Percentiles rank a stretch among this genome's conserved stretches.
Evolutionary conservation across 2,888 invertebrate genomes (phyloP).

Genomic region (Steinernema scapterisci): DNA sequence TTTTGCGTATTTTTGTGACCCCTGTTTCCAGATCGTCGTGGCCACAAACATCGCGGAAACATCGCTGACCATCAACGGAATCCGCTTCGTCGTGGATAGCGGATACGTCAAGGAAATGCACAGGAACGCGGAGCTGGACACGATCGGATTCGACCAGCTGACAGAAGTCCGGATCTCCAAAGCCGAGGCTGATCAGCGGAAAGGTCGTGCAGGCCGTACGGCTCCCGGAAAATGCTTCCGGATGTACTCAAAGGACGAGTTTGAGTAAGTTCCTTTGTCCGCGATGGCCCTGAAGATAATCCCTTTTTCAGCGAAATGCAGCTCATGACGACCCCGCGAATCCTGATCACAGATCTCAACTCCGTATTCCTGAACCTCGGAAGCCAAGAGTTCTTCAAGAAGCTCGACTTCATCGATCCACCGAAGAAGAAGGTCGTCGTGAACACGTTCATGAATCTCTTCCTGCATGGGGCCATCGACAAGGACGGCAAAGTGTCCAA

Average conservation of each 20-base stretch:
- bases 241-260: not conserved
- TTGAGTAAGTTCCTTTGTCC: not conserved
- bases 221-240: constrained; percentile 10
- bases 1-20: not conserved
- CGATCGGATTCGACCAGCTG: not conserved
- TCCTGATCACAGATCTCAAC: not conserved
- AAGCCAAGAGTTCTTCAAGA: not conserved
- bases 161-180: not conserved
- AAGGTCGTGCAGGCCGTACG: not conserved
- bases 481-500: not conserved
- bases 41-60: constrained; percentile 11
- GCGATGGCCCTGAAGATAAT: not conserved
- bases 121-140: not conserved
- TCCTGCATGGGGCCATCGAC: not conserved
- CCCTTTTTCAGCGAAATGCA: not conserved
- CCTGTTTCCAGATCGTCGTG: constrained; percentile 1
- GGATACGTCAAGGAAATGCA: constrained; percentile 12
- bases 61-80: constrained; percentile 19
- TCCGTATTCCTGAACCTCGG: not conserved
- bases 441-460: not conserved
- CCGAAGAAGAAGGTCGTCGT: constrained; percentile 4
- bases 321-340: not conserved
- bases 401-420: not conserved
- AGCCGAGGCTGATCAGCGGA: not conserved
- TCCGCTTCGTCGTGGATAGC: constrained; percentile 5